These are phyloP conservation scores for Melopsittacus undulatus DNA, from an alignment of 2,797 vertebrate genomes.

Conservation along the genomic window DNA sequence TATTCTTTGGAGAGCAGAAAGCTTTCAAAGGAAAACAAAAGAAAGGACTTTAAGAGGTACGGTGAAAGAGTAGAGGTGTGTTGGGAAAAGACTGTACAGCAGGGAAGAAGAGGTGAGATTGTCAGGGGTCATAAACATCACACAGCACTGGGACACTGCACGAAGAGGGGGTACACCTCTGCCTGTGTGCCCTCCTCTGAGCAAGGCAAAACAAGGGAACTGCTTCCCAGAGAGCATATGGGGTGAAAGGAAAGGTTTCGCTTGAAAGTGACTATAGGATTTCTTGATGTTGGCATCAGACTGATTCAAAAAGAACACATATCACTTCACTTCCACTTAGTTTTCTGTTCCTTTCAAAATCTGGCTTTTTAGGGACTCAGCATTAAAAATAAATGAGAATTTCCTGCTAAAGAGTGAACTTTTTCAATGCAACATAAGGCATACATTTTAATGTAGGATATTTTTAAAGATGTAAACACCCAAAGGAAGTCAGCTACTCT, in stretches of 20 bases:
- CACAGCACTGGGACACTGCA: rapidly evolving
- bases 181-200: not conserved
- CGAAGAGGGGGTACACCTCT: not conserved
- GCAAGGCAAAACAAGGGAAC: not conserved
- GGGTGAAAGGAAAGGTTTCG: not conserved
- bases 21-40: not conserved
- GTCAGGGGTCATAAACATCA: not conserved
- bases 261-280: not conserved
- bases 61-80: not conserved
- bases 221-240: not conserved
- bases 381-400: conserved; percentile 39
- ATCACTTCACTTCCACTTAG: not conserved
- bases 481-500: not conserved
- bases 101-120: not conserved
- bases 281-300: not conserved
- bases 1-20: not conserved
- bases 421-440: not conserved
- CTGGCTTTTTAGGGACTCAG: not conserved
- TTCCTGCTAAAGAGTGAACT: not conserved
- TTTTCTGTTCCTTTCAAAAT: conserved; percentile 9
- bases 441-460: not conserved
- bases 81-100: not conserved
- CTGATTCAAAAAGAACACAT: not conserved
- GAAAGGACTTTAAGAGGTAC: not conserved
- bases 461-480: not conserved